A percentile compares a stretch with the other conserved stretches of the same genome.
These are phyloP conservation scores for Scolopax bukidnonensis DNA, from an alignment of 2,797 vertebrate species.

Conservation along the genomic window DNA sequence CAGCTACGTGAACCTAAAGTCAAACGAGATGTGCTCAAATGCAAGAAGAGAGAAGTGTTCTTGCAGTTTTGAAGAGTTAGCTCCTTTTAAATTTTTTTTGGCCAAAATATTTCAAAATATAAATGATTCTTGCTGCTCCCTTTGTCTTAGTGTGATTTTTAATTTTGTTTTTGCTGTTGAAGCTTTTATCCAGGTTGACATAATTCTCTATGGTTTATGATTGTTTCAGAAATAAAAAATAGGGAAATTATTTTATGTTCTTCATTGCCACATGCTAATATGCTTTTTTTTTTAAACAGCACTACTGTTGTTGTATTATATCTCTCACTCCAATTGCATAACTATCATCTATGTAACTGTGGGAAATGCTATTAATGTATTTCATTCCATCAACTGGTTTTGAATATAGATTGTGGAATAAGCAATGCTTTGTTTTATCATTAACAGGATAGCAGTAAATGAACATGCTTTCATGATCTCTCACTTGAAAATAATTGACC, in stretches of 20 bases:
- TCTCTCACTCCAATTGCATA: background rate
- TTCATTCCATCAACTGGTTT: background rate
- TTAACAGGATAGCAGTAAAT: slow-evolving; percentile 93
- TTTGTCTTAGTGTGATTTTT: background rate
- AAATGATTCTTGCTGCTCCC: background rate
- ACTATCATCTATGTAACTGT: background rate
- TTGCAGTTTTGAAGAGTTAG: background rate
- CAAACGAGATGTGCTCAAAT: background rate
- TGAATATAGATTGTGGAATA: background rate
- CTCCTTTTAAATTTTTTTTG: background rate
- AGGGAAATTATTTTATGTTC: background rate
- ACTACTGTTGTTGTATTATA: background rate
- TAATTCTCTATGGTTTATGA: background rate
- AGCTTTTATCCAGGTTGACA: background rate
- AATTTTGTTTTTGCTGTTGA: background rate
- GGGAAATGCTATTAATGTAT: background rate
- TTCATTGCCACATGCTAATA: background rate
- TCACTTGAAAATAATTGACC: slow-evolving; percentile 94
- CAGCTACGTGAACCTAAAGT: background rate
- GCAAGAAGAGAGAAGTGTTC: background rate
- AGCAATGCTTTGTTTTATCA: background rate
- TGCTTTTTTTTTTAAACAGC: background rate
- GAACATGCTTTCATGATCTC: slow-evolving; percentile 93
- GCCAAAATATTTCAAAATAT: background rate
- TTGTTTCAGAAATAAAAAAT: background rate